A percentile compares a stretch with the other conserved stretches of the same genome.
Conservation (phyloP, 2,113 vertebrate species). For the Pardalotus punctatus region DNA sequence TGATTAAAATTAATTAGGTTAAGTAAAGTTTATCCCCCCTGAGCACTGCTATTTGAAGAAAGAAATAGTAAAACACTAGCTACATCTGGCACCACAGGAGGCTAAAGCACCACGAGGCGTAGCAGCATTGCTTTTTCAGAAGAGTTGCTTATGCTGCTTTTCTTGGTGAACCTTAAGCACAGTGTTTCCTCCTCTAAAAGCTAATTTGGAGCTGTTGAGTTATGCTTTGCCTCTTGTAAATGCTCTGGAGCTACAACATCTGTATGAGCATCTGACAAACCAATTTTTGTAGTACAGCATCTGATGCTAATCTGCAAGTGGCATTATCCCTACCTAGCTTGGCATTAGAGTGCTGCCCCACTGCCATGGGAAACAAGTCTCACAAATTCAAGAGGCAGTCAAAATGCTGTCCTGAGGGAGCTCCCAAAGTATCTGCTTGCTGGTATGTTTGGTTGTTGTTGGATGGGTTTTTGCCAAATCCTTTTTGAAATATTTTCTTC, state of each 20-base stretch:
- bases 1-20: slow-evolving; percentile 90
- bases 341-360: background rate
- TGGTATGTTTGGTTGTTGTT: background rate
- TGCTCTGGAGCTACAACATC: slow-evolving; percentile 37
- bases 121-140: slow-evolving; percentile 33
- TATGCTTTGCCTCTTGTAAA: slow-evolving; percentile 46
- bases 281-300: background rate
- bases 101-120: slow-evolving; percentile 49
- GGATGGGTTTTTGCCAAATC: background rate
- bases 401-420: background rate
- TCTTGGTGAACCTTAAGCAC: slow-evolving; percentile 55
- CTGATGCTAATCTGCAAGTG: background rate
- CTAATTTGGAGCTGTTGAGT: slow-evolving; percentile 62
- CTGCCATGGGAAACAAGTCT: background rate
- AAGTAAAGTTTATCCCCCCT: slow-evolving; percentile 86
- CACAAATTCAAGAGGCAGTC: background rate
- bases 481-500: background rate
- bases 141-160: slow-evolving; percentile 53
- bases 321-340: background rate
- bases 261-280: background rate
- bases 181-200: slow-evolving; percentile 43
- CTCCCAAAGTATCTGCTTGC: background rate
- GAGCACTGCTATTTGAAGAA: slow-evolving; percentile 78
- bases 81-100: slow-evolving; percentile 75
- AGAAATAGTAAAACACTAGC: slow-evolving; percentile 73